A percentile compares a stretch with the other conserved stretches of the same genome.
These are phyloP conservation scores for Isoperla grammatica DNA, from an alignment of 2,888 invertebrate genomes.

Conservation along the genomic window DNA sequence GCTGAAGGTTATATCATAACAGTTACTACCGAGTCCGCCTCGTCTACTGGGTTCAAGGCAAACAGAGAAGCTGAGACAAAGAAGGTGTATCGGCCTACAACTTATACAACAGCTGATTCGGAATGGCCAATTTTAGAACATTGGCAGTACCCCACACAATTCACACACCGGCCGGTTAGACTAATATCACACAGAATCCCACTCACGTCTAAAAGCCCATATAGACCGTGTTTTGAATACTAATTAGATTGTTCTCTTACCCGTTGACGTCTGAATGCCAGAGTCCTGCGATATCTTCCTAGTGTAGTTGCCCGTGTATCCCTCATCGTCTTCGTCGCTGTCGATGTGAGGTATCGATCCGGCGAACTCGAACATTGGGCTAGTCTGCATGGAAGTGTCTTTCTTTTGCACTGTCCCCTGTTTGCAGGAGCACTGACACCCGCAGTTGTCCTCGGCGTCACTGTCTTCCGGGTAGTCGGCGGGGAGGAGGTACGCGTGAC, in stretches of 20 bases:
- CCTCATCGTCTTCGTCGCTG: slow-evolving; percentile 61
- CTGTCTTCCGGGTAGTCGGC: slow-evolving; percentile 30
- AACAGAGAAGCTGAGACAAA: too few species aligned
- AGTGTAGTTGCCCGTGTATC: slow-evolving; percentile 39
- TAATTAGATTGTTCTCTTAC: background rate
- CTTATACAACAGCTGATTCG: too few species aligned
- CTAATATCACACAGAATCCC: too few species aligned
- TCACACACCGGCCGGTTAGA: too few species aligned
- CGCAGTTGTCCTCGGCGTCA: slow-evolving; percentile 35
- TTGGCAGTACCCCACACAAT: too few species aligned
- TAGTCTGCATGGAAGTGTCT: slow-evolving; percentile 47
- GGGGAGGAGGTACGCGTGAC: slow-evolving; percentile 39
- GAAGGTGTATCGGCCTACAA: too few species aligned
- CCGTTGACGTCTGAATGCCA: slow-evolving; percentile 7
- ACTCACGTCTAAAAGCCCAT: too few species aligned
- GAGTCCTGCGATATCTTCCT: slow-evolving; percentile 14
- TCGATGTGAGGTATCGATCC: slow-evolving; percentile 66
- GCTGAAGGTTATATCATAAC: too few species aligned
- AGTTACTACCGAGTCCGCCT: too few species aligned
- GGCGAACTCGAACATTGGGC: slow-evolving; percentile 59
- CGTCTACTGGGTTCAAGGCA: too few species aligned
- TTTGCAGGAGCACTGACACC: slow-evolving; percentile 14
- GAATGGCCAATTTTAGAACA: too few species aligned
- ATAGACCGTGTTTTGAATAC: too few species aligned
- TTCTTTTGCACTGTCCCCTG: slow-evolving; percentile 27